Conservation (phyloP, 1,140 invertebrate genomes). For the Cotesia vestalis region DNA sequence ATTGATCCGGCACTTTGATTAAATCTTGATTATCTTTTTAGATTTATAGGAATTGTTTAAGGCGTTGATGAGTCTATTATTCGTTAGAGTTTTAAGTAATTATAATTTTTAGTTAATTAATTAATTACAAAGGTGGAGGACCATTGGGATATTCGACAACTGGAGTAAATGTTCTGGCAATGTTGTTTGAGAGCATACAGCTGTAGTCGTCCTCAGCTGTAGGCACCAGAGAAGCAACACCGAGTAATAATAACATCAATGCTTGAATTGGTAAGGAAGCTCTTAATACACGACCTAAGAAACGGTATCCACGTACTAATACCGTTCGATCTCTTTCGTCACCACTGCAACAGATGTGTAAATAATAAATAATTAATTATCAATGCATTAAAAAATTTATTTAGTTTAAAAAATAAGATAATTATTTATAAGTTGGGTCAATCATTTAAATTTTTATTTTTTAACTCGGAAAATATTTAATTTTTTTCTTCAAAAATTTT, state of each 20-base stretch:
- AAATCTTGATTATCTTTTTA: too few relatives aligned
- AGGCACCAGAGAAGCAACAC: slow-evolving; percentile 87
- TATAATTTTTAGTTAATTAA: neutral
- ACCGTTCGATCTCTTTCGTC: slow-evolving; percentile 69
- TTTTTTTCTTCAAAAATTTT: too few relatives aligned
- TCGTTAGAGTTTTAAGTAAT: too few relatives aligned
- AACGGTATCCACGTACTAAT: slow-evolving; percentile 78
- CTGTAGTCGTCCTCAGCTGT: slow-evolving; percentile 85
- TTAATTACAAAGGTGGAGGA: slow-evolving; percentile 82
- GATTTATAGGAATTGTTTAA: too few relatives aligned
- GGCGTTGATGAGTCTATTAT: too few relatives aligned
- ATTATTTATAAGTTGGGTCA: too few relatives aligned
- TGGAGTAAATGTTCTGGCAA: slow-evolving; percentile 82
- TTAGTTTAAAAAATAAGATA: too few relatives aligned
- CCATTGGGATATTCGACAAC: slow-evolving; percentile 88
- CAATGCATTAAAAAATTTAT: too few relatives aligned
- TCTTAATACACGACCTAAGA: slow-evolving; percentile 85
- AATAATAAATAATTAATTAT: slow-evolving; percentile 6
- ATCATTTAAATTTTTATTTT: too few relatives aligned
- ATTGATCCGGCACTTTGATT: too few relatives aligned
- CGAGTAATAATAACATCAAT: slow-evolving; percentile 86
- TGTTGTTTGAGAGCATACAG: slow-evolving; percentile 83
- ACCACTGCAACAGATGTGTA: slow-evolving; percentile 60
- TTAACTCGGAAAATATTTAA: too few relatives aligned
- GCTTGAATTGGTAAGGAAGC: slow-evolving; percentile 92